These are phyloP conservation scores for Euplagia quadripunctaria DNA, from an alignment of 2,888 invertebrate genomes.

Conservation along the genomic window DNA sequence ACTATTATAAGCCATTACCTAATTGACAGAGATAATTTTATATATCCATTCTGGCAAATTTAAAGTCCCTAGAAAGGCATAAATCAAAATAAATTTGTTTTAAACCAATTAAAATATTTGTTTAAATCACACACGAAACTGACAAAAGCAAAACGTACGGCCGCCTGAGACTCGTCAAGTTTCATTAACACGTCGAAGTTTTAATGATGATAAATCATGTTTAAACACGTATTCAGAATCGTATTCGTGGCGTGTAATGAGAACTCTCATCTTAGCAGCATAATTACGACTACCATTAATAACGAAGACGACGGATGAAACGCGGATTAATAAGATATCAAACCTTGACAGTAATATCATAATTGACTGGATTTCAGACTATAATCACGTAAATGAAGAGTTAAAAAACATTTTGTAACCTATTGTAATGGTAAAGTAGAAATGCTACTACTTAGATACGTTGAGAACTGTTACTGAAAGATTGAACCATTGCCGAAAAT, in stretches of 20 bases:
- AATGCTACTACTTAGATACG: background rate
- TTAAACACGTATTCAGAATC: constrained; percentile 69
- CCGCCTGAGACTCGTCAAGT: constrained; percentile 63
- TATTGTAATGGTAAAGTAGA: no score
- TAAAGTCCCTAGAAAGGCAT: background rate
- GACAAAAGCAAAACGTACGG: constrained; percentile 43
- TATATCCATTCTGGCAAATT: background rate
- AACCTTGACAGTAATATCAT: constrained; percentile 66
- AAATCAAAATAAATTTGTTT: constrained; percentile 18
- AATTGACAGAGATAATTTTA: background rate
- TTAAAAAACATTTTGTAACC: background rate
- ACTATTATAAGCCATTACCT: background rate
- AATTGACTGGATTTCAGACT: constrained; percentile 62
- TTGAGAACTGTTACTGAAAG: background rate
- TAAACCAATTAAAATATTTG: constrained; percentile 27
- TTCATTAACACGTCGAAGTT: constrained; percentile 70
- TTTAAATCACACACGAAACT: constrained; percentile 38
- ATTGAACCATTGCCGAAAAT: background rate
- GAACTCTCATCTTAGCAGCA: constrained; percentile 64
- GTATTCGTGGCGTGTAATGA: constrained; percentile 67
- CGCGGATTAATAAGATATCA: constrained; percentile 72
- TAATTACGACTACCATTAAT: constrained; percentile 80
- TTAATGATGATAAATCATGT: constrained; percentile 77
- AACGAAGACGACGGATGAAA: constrained; percentile 71
- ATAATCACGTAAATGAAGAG: constrained; percentile 45